phyloP scores from a whole-genome alignment of 2,888 invertebrate species.

The Herminia tarsipennalis region DNA sequence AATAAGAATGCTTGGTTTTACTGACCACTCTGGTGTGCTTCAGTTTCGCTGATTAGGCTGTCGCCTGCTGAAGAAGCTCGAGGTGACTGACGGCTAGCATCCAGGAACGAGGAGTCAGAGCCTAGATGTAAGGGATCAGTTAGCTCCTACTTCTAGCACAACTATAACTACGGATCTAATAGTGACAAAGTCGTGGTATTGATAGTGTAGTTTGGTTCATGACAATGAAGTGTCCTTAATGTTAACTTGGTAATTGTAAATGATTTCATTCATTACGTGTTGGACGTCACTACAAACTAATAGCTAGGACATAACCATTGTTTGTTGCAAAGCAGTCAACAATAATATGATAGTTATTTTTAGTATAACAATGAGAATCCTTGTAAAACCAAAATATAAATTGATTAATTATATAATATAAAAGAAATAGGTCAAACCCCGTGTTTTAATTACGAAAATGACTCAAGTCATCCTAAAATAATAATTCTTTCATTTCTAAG shows the following conservation, averaged over 20 bases:
- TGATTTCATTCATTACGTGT: constrained; percentile 9
- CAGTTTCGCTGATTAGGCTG: constrained; percentile 78
- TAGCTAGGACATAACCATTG: constrained; percentile 13
- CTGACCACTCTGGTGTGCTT: constrained; percentile 83
- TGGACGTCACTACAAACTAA: constrained; percentile 5
- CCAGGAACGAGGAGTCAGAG: constrained; percentile 81
- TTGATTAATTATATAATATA: no score
- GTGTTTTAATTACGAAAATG: no score
- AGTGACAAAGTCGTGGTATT: constrained; percentile 19
- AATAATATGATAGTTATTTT: constrained; percentile 7
- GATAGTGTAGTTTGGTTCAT: constrained; percentile 9
- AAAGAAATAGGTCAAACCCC: no score
- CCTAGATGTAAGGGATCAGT: constrained; percentile 60
- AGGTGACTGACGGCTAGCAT: constrained; percentile 77
- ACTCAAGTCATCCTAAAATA: no score
- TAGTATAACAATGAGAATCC: no score
- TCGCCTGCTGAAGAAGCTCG: constrained; percentile 80
- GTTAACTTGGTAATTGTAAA: constrained; percentile 2
- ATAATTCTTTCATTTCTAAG: no score
- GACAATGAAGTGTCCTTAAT: constrained; percentile 17
- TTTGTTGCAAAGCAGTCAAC: constrained; percentile 4
- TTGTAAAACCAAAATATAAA: no score
- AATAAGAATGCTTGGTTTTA: constrained; percentile 36
- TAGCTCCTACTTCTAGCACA: constrained; percentile 57
- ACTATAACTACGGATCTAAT: no score